phyloP scores from a whole-genome alignment of 2,888 invertebrate genomes.

The Oligia latruncula region DNA sequence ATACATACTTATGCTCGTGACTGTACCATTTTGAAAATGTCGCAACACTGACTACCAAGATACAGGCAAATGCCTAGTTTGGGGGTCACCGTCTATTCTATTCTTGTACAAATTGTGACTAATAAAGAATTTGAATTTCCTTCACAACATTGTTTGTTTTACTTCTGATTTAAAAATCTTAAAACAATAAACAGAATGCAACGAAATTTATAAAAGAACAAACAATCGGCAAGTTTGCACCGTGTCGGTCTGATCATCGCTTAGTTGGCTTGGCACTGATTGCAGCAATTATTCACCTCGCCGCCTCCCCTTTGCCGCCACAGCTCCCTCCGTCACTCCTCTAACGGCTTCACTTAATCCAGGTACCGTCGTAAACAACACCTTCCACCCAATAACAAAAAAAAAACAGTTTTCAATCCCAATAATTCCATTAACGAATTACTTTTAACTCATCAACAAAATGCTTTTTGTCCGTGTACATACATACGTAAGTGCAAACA shows the following conservation, averaged over 20 bases:
- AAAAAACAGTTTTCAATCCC: slow-evolving; percentile 48
- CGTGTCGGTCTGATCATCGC: slow-evolving; percentile 71
- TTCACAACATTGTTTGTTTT: background rate
- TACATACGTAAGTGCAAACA: slow-evolving; percentile 70
- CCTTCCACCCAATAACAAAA: slow-evolving; percentile 58
- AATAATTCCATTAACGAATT: slow-evolving; percentile 55
- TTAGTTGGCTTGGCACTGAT: slow-evolving; percentile 84
- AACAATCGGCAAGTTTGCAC: slow-evolving; percentile 66
- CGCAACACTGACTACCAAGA: no score
- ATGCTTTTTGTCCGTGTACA: slow-evolving; percentile 69
- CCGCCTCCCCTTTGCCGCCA: slow-evolving; percentile 76
- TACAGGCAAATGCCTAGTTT: no score
- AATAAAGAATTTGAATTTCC: no score
- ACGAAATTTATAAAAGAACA: slow-evolving; percentile 14
- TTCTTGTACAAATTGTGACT: no score
- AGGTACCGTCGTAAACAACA: slow-evolving; percentile 62
- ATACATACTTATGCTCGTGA: no score
- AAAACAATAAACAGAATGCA: background rate
- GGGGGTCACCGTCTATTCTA: no score
- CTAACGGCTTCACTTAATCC: slow-evolving; percentile 77
- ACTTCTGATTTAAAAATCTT: background rate
- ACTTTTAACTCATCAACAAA: slow-evolving; percentile 76
- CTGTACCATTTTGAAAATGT: no score
- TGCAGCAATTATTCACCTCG: slow-evolving; percentile 85
- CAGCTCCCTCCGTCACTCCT: slow-evolving; percentile 73